Evolutionary conservation across 2,113 vertebrate genomes (phyloP).

Genomic region (Dipodomys merriami): DNA sequence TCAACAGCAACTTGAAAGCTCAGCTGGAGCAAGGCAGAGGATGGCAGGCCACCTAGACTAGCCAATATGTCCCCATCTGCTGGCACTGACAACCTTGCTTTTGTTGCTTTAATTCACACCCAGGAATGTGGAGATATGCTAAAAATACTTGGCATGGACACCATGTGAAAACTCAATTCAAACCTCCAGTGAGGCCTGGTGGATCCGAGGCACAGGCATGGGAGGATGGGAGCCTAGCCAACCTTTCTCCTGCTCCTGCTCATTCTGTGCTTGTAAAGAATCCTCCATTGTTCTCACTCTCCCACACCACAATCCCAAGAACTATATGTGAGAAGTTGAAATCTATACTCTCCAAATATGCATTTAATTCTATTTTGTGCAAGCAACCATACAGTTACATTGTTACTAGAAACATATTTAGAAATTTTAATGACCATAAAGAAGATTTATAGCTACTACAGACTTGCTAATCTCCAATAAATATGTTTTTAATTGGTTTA

Average conservation of each 20-base stretch:
- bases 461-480: slow-evolving; percentile 84
- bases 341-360: slow-evolving; percentile 52
- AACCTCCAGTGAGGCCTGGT: not conserved
- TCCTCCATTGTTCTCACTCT: not conserved
- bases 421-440: slow-evolving; percentile 67
- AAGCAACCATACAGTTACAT: slow-evolving; percentile 68
- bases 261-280: not conserved
- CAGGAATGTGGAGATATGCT: slow-evolving; percentile 35
- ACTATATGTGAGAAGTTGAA: not conserved
- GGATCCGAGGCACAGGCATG: not conserved
- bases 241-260: not conserved
- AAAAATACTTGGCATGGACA: slow-evolving; percentile 11
- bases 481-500: slow-evolving; percentile 82
- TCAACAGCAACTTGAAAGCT: not conserved
- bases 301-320: not conserved
- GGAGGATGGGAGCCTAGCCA: not conserved
- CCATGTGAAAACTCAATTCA: not conserved
- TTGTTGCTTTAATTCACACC: not conserved
- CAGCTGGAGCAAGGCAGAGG: not conserved
- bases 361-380: slow-evolving; percentile 78
- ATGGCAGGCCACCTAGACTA: not conserved
- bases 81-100: not conserved
- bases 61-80: no score
- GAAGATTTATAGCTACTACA: slow-evolving; percentile 72
- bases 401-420: slow-evolving; percentile 76